These are phyloP conservation scores for Colistium nudipinnis DNA, from an alignment of 2,113 vertebrate genomes.

Conservation along the genomic window DNA sequence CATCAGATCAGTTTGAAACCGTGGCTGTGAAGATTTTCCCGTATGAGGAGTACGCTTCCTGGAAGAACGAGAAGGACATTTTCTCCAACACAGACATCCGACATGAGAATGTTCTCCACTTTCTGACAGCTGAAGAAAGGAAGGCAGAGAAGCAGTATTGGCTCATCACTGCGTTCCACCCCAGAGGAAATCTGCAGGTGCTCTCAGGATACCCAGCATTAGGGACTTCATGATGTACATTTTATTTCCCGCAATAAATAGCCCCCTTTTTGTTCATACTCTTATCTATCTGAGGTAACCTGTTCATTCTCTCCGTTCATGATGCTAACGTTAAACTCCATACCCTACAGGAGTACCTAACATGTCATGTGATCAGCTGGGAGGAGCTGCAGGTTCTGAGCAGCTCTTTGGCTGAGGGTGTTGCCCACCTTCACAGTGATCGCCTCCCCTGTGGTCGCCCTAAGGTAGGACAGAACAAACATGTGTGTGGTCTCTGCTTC, in stretches of 20 bases:
- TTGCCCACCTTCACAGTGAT: constrained; percentile 94
- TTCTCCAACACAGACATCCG: constrained; percentile 94
- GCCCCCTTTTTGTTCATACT: too few relatives aligned
- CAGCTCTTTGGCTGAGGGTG: constrained; percentile 86
- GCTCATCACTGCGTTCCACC: constrained; percentile 94
- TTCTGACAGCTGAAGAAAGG: constrained; percentile 92
- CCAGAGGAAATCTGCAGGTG: constrained; percentile 89
- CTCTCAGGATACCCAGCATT: too few relatives aligned
- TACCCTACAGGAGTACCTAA: constrained; percentile 88
- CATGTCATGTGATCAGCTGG: constrained; percentile 89
- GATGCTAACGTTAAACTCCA: background rate
- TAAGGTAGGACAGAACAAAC: constrained; percentile 71
- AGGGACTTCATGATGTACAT: background rate
- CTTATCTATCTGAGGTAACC: background rate
- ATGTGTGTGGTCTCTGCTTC: too few relatives aligned
- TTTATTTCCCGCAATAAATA: background rate
- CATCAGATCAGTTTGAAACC: constrained; percentile 88
- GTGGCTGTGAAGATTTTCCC: constrained; percentile 97
- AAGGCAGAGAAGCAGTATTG: constrained; percentile 92
- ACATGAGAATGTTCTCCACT: constrained; percentile 93
- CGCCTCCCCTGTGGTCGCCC: constrained; percentile 89
- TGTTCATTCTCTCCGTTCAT: background rate
- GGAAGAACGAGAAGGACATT: constrained; percentile 96
- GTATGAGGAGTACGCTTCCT: constrained; percentile 92
- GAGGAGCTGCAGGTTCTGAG: constrained; percentile 89